Evolutionary conservation across 1,140 invertebrate genomes (phyloP).

Genomic region (Ganaspis sp.): DNA sequence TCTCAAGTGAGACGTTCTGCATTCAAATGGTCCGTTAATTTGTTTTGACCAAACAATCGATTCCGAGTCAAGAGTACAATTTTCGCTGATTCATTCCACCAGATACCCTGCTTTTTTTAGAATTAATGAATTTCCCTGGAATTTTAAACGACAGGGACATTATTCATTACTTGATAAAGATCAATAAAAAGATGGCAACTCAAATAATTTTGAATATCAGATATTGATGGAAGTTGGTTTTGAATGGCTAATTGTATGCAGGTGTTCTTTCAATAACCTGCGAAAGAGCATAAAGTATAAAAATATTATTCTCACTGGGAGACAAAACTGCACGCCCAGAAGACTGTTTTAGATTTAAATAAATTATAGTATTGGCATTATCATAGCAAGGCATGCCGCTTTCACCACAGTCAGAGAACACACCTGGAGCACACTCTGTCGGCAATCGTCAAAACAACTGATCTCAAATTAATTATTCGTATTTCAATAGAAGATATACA

Average conservation of each 20-base stretch:
- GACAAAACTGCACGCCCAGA: conserved; percentile 15
- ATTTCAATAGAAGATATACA: conserved; percentile 11
- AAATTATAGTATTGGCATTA: conserved; percentile 12
- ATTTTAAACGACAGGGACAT: background rate
- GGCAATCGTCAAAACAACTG: conserved; percentile 25
- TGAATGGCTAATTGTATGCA: background rate
- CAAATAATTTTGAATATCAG: background rate
- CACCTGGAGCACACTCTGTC: conserved; percentile 27
- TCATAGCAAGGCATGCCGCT: conserved; percentile 7
- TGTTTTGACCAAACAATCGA: conserved; percentile 7
- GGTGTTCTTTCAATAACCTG: background rate
- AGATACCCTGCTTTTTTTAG: background rate
- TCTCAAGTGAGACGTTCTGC: conserved; percentile 7
- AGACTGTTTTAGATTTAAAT: conserved; percentile 20
- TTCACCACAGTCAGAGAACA: background rate
- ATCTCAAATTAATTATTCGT: background rate
- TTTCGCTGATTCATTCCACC: background rate
- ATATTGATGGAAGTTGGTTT: background rate
- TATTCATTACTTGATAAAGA: background rate
- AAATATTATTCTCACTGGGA: conserved; percentile 6
- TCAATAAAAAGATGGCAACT: background rate
- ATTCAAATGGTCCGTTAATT: conserved; percentile 4
- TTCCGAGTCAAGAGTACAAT: background rate
- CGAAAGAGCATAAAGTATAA: background rate
- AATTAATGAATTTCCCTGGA: background rate